These are phyloP conservation scores for Orcinus orca DNA, from an alignment of 2,113 vertebrate species.

Conservation along the genomic window DNA sequence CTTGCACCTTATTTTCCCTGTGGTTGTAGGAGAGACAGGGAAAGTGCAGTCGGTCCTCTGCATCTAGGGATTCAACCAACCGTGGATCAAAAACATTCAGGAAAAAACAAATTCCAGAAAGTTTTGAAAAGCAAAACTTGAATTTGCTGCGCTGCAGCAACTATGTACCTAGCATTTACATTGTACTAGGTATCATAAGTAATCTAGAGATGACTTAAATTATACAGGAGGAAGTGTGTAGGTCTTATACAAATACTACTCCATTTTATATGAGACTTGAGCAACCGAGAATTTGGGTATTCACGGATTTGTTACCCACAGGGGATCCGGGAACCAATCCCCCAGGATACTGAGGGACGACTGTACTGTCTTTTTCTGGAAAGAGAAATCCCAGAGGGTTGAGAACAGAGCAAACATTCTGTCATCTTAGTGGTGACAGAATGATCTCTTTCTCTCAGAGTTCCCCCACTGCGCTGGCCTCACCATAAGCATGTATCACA, in stretches of 20 bases:
- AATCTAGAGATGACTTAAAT: background rate
- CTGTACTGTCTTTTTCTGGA: background rate
- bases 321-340: background rate
- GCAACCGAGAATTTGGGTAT: background rate
- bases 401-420: background rate
- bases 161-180: background rate
- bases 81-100: background rate
- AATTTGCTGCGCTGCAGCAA: background rate
- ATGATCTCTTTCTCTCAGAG: background rate
- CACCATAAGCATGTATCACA: background rate
- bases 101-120: background rate
- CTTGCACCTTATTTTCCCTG: background rate
- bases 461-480: background rate
- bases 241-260: background rate
- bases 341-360: background rate
- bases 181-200: background rate
- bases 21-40: background rate
- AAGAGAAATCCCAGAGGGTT: background rate
- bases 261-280: background rate
- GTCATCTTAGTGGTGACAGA: no score
- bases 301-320: background rate
- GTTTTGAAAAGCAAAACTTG: background rate
- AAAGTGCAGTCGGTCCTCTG: background rate
- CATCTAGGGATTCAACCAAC: background rate
- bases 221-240: background rate